These are phyloP conservation scores for Drosophila infuscata DNA, from an alignment of 2,888 invertebrate species.

Conservation along the genomic window DNA sequence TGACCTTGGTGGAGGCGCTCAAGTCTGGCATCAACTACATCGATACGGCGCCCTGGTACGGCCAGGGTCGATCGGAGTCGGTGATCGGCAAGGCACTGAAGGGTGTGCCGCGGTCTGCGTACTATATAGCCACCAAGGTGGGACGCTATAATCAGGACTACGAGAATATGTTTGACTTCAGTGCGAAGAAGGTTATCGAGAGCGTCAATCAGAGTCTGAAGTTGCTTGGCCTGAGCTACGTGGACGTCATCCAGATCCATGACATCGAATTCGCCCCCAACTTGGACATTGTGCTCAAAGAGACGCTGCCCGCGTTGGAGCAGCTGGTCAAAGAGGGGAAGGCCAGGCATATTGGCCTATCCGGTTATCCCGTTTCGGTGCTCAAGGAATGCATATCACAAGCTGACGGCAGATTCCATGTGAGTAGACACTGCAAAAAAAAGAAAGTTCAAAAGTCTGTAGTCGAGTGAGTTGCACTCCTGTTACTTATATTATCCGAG, in stretches of 20 bases:
- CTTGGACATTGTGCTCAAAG: constrained; percentile 90
- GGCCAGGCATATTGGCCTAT: constrained; percentile 93
- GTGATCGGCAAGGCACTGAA: constrained; percentile 93
- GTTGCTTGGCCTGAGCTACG: constrained; percentile 91
- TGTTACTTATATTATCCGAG: not conserved
- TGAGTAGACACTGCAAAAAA: constrained; percentile 46
- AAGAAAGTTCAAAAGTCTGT: not conserved
- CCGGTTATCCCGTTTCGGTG: constrained; percentile 92
- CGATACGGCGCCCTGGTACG: constrained; percentile 97
- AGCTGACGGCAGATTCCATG: constrained; percentile 85
- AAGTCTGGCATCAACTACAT: constrained; percentile 95
- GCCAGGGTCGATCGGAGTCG: constrained; percentile 93
- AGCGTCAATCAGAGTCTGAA: constrained; percentile 92
- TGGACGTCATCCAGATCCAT: constrained; percentile 97
- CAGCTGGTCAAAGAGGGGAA: constrained; percentile 90
- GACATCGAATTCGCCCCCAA: constrained; percentile 95
- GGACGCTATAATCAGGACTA: constrained; percentile 92
- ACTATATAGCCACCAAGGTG: constrained; percentile 96
- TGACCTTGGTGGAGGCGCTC: constrained; percentile 90
- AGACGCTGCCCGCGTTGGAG: constrained; percentile 93
- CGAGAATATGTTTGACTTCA: constrained; percentile 94
- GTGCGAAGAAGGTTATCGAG: constrained; percentile 89
- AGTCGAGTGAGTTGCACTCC: not conserved
- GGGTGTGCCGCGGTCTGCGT: constrained; percentile 92
- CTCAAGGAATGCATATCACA: constrained; percentile 91